phyloP scores from a whole-genome alignment of 2,113 vertebrate genomes.

The Tachysurus vachellii region DNA sequence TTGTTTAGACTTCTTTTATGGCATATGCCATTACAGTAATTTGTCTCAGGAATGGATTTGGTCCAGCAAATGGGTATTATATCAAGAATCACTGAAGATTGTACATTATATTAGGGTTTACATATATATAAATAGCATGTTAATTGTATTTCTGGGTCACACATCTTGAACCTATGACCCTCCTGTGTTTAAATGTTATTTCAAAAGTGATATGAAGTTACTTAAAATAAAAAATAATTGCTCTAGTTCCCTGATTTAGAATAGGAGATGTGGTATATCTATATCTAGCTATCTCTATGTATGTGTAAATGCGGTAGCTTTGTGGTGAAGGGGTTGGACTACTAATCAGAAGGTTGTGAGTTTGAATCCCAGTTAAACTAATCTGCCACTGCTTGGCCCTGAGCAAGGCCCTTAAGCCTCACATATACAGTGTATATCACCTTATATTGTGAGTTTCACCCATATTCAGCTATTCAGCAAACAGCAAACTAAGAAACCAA shows the following conservation, averaged over 20 bases:
- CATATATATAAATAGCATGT: background rate
- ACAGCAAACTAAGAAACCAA: background rate
- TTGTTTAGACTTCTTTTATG: slow-evolving; percentile 22
- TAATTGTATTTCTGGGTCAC: background rate
- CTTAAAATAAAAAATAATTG: background rate
- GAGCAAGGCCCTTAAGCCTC: too few relatives aligned
- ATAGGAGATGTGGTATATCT: too few relatives aligned
- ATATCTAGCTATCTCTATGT: background rate
- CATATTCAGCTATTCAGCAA: background rate
- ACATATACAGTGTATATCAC: too few relatives aligned
- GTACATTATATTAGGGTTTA: background rate
- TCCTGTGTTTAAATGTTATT: background rate
- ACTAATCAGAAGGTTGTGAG: too few relatives aligned
- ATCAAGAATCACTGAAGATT: background rate
- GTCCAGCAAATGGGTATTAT: slow-evolving; percentile 6
- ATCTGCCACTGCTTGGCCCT: too few relatives aligned
- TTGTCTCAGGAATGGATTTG: slow-evolving; percentile 18
- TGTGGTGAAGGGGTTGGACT: too few relatives aligned
- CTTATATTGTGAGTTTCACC: background rate
- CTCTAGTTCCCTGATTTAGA: background rate
- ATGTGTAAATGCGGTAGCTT: too few relatives aligned
- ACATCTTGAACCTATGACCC: background rate
- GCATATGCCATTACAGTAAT: slow-evolving; percentile 34
- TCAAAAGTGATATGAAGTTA: background rate
- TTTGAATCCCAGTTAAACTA: too few relatives aligned